Evolutionary conservation across 2,113 vertebrate genomes (phyloP), one percentile per base, ranked within the genome.

Genomic region (Erythrolamprus reginae): DNA sequence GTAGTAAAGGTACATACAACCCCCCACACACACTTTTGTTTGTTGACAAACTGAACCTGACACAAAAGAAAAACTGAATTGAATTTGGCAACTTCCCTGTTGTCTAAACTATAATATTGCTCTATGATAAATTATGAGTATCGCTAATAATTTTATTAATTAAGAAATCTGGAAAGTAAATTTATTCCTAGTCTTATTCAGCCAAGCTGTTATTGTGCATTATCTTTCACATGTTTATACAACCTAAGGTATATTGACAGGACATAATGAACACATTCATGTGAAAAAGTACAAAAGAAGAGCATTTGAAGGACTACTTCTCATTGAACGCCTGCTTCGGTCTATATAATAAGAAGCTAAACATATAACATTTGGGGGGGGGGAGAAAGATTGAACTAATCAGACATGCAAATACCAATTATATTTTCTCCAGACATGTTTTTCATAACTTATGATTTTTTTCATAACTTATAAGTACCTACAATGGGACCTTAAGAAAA

Each of bases 311-410:
- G 0, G 7, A 45, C 51, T 50, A 56, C 19, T 87, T 58, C 21
- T 55, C 45, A 50, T 51, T 88, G 19, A 88, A 58, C 48, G 45
- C 48, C 42, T 83, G 45, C 10, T 86, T 86, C 86, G 77, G 58
- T 91, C 86, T 52, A 82, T 3, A 65, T 33, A 48, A 50, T 10
- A 7, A 85, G 84, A 89, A 91, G 28, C 82, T 92, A 93, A 85
- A 4, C 52, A 55, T 82, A 19, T 3, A 26, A 58, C 84, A 89
- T 45, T 45, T 45, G 45, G 45, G 45, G 45, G 45, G 45, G 45
- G 45, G 45, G 45, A 45, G 15, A 23, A 23, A 92, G 91, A 13
- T 33, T 88, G 83, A 92, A 93, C 91, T 52, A 91, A 33, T 48
- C 13, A 38, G 33, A 70, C 53, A 42, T 15, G 45, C 10, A 33